Conservation (phyloP, 2,113 vertebrate species). For the Dromas ardeola region DNA sequence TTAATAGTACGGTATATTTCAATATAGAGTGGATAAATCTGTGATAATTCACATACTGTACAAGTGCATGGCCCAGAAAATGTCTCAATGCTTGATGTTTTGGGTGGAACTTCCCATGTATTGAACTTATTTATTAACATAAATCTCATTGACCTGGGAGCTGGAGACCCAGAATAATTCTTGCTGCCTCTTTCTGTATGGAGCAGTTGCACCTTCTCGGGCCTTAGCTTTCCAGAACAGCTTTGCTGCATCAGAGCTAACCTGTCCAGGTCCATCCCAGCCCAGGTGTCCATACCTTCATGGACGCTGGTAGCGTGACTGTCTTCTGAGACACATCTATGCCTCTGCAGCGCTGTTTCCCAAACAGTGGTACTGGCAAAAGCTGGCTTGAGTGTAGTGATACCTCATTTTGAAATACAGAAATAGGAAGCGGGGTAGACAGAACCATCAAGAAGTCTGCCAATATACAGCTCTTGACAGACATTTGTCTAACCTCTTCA, state of each 20-base stretch:
- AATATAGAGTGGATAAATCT: background rate
- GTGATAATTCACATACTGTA: background rate
- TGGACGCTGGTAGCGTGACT: background rate
- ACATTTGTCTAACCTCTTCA: background rate
- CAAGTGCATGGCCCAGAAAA: background rate
- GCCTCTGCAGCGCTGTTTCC: background rate
- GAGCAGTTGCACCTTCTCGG: background rate
- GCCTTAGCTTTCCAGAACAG: background rate
- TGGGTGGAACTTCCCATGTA: background rate
- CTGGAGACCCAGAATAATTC: background rate
- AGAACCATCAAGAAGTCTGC: background rate
- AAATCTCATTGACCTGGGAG: background rate
- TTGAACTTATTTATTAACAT: background rate
- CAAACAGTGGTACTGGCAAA: background rate
- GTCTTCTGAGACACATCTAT: background rate
- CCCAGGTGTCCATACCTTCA: background rate
- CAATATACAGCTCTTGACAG: background rate
- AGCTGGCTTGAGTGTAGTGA: background rate
- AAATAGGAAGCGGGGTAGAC: background rate
- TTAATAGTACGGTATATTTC: background rate
- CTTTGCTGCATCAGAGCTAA: background rate
- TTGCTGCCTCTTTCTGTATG: background rate
- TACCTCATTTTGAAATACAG: background rate
- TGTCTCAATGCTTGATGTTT: background rate
- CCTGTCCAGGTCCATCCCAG: background rate